These are phyloP conservation scores for Embidobia sp. DNA, from an alignment of 2,888 invertebrate genomes.

Conservation along the genomic window DNA sequence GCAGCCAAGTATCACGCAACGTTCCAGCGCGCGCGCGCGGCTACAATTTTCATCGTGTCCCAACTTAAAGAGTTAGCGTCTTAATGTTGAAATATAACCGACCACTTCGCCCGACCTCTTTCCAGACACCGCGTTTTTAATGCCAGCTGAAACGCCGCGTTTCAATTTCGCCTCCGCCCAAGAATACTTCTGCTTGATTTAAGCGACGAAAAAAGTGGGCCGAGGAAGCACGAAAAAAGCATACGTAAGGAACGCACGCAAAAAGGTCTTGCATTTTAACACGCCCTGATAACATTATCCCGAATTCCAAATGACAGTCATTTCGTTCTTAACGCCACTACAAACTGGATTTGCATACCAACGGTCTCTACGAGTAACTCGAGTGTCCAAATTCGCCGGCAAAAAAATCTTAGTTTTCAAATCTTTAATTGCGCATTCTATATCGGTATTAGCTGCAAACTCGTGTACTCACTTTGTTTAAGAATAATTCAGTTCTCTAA, in stretches of 20 bases:
- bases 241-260: conserved; percentile 31
- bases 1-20: conserved; percentile 57
- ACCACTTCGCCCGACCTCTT: conserved; percentile 4
- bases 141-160: no score
- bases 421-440: no score
- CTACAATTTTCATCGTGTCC: conserved; percentile 32
- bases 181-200: conserved; percentile 43
- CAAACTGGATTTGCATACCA: no score
- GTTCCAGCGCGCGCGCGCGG: conserved; percentile 17
- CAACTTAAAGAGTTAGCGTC: conserved; percentile 40
- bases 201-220: conserved; percentile 9
- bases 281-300: conserved; percentile 56
- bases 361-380: no score
- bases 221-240: neutral
- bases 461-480: no score
- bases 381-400: no score
- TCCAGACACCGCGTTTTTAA: no score
- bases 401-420: no score
- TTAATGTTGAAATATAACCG: conserved; percentile 36
- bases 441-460: no score
- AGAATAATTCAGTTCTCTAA: no score
- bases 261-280: conserved; percentile 50
- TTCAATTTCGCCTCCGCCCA: conserved; percentile 31
- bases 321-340: conserved; percentile 42
- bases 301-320: conserved; percentile 52